These are phyloP conservation scores for Psittacula derbiana DNA, from an alignment of 2,797 vertebrate genomes.

Conservation along the genomic window DNA sequence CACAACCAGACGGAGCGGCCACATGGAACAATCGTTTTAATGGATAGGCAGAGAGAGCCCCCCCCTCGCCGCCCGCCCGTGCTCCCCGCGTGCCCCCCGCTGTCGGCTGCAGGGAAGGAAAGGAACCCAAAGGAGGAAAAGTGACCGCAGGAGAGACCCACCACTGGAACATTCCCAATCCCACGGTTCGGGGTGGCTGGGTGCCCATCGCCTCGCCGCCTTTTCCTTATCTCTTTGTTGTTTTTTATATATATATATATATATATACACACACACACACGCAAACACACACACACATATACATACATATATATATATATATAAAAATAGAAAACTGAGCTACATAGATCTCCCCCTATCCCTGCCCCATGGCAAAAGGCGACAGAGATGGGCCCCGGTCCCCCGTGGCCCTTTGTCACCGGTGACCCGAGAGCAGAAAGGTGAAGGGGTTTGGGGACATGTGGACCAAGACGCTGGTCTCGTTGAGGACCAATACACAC, in stretches of 20 bases:
- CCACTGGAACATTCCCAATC: not conserved
- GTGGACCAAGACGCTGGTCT: slow-evolving; percentile 66
- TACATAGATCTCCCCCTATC: slow-evolving; percentile 13
- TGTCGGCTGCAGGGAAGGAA: slow-evolving; percentile 61
- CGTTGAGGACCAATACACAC: slow-evolving; percentile 74
- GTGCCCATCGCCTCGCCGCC: not conserved
- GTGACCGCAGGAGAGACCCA: not conserved
- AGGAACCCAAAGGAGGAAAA: slow-evolving; percentile 56
- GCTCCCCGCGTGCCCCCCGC: slow-evolving; percentile 15
- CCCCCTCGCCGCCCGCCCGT: slow-evolving; percentile 54
- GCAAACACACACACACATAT: accelerated
- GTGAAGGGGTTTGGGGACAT: slow-evolving; percentile 61
- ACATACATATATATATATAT: not conserved
- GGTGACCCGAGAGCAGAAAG: slow-evolving; percentile 30
- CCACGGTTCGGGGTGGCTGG: not conserved
- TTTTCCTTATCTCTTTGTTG: not conserved
- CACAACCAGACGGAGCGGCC: slow-evolving; percentile 76
- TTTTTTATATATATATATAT: not conserved
- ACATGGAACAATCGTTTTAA: slow-evolving; percentile 80
- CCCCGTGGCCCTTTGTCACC: slow-evolving; percentile 50
- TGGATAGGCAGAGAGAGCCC: slow-evolving; percentile 80
- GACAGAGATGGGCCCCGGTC: not conserved
- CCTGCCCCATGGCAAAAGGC: not conserved
- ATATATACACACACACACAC: accelerated
- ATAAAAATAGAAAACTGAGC: slow-evolving; percentile 23